phyloP scores from a whole-genome alignment of 2,797 vertebrate genomes.

The Siniperca scherzeri region DNA sequence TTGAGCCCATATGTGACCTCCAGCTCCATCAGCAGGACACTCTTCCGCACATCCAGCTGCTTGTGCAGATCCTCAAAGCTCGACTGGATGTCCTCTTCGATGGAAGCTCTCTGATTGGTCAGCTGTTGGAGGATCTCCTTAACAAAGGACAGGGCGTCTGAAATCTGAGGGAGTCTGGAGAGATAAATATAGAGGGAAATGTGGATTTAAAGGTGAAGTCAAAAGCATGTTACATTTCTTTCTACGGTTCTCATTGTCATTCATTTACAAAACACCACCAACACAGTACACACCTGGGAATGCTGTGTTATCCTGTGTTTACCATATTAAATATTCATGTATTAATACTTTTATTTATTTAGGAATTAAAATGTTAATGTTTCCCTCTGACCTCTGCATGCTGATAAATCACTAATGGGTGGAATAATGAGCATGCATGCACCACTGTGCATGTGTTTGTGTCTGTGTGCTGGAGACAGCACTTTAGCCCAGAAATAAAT shows the following conservation, averaged over 20 bases:
- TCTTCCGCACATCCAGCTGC: slow-evolving; percentile 96
- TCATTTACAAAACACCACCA: too few species aligned
- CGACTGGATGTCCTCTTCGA: slow-evolving; percentile 96
- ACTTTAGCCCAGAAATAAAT: too few species aligned
- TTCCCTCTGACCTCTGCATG: too few species aligned
- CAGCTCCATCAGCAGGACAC: slow-evolving; percentile 97
- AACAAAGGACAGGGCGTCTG: slow-evolving; percentile 90
- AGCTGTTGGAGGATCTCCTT: slow-evolving; percentile 95
- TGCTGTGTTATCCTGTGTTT: background rate
- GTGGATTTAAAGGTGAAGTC: background rate
- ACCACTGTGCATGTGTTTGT: background rate
- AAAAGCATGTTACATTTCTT: background rate
- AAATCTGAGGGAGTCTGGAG: slow-evolving; percentile 93
- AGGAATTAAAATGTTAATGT: background rate
- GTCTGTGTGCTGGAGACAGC: background rate
- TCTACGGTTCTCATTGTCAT: background rate
- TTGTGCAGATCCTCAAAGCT: slow-evolving; percentile 97
- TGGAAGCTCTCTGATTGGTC: slow-evolving; percentile 92
- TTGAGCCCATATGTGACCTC: slow-evolving; percentile 98
- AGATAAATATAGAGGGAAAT: background rate
- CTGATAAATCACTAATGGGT: background rate
- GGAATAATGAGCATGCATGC: background rate
- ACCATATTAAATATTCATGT: background rate
- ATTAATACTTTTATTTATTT: background rate
- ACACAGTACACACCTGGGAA: background rate